Conservation (phyloP, 2,888 invertebrate species). For the Perithous albicinctus region DNA sequence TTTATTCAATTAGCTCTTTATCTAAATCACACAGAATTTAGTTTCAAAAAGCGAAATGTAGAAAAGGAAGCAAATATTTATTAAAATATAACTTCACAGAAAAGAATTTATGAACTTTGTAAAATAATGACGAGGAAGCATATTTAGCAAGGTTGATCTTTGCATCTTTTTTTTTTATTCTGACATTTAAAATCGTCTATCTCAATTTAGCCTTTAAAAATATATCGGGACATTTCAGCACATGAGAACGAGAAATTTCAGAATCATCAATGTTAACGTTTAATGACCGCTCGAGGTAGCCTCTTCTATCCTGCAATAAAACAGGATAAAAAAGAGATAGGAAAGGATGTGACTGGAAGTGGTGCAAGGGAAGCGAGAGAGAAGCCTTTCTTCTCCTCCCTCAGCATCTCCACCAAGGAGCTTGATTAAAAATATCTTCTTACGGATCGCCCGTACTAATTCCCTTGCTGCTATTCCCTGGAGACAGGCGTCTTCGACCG, state of each 20-base stretch:
- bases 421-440: slow-evolving; percentile 68
- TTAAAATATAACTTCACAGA: no score
- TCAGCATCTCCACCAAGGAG: slow-evolving; percentile 44
- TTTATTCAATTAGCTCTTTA: no score
- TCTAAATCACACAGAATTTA: no score
- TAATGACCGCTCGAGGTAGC: neutral
- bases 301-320: neutral
- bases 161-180: neutral
- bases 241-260: neutral
- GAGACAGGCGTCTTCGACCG: slow-evolving; percentile 34
- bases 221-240: neutral
- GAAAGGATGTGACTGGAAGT: neutral
- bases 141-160: no score
- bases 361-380: neutral
- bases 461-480: slow-evolving; percentile 58
- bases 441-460: slow-evolving; percentile 58
- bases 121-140: no score
- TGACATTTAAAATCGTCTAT: neutral
- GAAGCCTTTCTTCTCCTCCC: slow-evolving; percentile 14
- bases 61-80: no score
- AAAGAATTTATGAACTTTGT: no score
- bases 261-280: neutral
- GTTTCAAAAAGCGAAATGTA: no score
- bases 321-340: neutral
- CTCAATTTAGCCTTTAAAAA: neutral